Conservation (phyloP, 2,888 invertebrate genomes). For the Andrena chrysosceles region DNA sequence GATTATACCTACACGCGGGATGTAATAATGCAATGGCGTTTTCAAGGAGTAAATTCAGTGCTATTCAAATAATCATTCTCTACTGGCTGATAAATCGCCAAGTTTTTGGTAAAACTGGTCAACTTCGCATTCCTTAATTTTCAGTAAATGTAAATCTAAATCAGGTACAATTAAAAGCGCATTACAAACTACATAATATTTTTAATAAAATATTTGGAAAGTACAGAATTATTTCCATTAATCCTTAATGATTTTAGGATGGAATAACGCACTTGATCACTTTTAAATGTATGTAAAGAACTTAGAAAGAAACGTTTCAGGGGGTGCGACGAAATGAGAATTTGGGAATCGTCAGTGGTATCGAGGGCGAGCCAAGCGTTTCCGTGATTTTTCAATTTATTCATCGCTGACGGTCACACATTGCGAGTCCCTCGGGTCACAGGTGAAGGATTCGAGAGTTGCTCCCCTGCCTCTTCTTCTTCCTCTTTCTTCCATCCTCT, state of each 20-base stretch:
- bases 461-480: conserved; percentile 39
- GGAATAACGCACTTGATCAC: no score
- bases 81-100: not conserved
- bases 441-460: conserved; percentile 79
- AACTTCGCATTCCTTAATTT: no score
- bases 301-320: not conserved
- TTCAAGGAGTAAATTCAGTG: conserved; percentile 16
- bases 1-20: conserved; percentile 31
- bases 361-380: not conserved
- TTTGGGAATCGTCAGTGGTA: not conserved
- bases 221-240: no score
- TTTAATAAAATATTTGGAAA: no score
- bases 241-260: no score
- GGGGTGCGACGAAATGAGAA: not conserved
- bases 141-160: no score
- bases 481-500: not conserved
- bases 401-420: conserved; percentile 68
- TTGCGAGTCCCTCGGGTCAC: conserved; percentile 77
- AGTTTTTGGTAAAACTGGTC: no score
- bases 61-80: conserved; percentile 31
- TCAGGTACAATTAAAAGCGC: no score
- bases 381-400: conserved; percentile 59
- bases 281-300: no score
- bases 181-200: no score
- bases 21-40: conserved; percentile 44